phyloP scores from a whole-genome alignment of 1,140 invertebrate species.

The Listronotus oregonensis region DNA sequence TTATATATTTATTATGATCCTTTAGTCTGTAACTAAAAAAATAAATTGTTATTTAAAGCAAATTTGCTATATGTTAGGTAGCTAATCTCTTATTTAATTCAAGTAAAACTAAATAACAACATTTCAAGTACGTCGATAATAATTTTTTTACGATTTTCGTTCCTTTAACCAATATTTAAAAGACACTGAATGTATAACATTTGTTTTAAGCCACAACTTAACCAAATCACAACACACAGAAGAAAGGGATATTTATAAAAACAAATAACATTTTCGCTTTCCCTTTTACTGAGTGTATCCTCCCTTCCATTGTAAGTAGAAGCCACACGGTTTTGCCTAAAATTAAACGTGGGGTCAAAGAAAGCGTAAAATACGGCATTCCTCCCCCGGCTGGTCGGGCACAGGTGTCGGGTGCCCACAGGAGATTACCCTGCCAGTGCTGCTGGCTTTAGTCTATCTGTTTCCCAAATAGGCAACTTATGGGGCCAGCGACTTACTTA shows the following conservation, averaged over 20 bases:
- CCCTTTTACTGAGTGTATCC: slow-evolving; percentile 11
- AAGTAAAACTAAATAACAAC: no score
- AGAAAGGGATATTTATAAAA: slow-evolving; percentile 18
- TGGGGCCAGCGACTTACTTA: background rate
- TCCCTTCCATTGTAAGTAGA: slow-evolving; percentile 14
- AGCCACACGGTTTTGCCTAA: slow-evolving; percentile 22
- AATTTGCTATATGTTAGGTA: no score
- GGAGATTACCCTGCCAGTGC: slow-evolving; percentile 25
- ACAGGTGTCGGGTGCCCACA: slow-evolving; percentile 28
- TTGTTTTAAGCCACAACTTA: background rate
- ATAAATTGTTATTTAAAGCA: no score
- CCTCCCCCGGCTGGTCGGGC: slow-evolving; percentile 5
- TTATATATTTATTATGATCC: no score
- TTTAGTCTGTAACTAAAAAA: no score
- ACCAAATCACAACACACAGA: slow-evolving; percentile 3
- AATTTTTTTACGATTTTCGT: no score
- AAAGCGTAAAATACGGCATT: slow-evolving; percentile 26
- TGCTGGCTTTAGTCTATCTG: slow-evolving; percentile 21
- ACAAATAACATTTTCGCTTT: slow-evolving; percentile 25
- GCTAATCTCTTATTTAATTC: no score
- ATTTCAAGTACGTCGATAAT: no score
- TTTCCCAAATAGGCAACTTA: slow-evolving; percentile 6
- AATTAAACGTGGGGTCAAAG: slow-evolving; percentile 30
- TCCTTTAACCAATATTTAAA: no score
- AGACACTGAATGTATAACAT: background rate